phyloP scores from a whole-genome alignment of 2,888 invertebrate genomes.

The Scaptomyza reducta region DNA sequence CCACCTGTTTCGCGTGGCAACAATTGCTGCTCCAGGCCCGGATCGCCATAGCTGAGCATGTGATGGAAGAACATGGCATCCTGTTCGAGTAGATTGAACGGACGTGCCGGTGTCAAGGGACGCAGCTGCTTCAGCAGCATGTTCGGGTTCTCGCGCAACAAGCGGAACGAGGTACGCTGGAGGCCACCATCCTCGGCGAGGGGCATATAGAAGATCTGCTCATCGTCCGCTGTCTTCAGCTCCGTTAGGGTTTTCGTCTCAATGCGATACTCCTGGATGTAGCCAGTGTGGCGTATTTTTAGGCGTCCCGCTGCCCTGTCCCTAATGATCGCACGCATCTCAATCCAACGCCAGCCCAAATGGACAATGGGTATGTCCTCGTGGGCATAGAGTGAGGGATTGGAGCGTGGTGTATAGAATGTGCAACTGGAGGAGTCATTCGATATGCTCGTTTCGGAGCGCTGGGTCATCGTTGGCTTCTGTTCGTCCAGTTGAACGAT shows the following conservation, averaged over 20 bases:
- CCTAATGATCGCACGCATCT: not conserved
- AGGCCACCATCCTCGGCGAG: constrained; percentile 52
- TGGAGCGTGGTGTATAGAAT: constrained; percentile 58
- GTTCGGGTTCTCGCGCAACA: constrained; percentile 73
- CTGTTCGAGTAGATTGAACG: constrained; percentile 81
- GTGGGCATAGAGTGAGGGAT: not conserved
- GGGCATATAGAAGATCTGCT: constrained; percentile 73
- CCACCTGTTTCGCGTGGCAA: constrained; percentile 30
- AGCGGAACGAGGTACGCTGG: constrained; percentile 75
- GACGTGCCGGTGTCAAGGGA: constrained; percentile 45
- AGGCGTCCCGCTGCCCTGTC: not conserved
- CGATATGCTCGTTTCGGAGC: not conserved
- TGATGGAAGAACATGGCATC: constrained; percentile 80
- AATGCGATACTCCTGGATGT: constrained; percentile 72
- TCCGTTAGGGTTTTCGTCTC: constrained; percentile 75
- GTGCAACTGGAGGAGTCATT: constrained; percentile 17
- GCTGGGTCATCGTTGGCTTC: not conserved
- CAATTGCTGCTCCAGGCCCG: constrained; percentile 2
- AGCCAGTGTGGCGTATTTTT: constrained; percentile 34
- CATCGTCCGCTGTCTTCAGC: constrained; percentile 65
- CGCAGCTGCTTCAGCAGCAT: constrained; percentile 70
- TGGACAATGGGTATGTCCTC: constrained; percentile 24
- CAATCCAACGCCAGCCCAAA: constrained; percentile 10
- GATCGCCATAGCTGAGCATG: constrained; percentile 35
- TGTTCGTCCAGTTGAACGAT: not conserved